Evolutionary conservation across 2,888 invertebrate species (phyloP).

Genomic region (Perithous albicinctus): DNA sequence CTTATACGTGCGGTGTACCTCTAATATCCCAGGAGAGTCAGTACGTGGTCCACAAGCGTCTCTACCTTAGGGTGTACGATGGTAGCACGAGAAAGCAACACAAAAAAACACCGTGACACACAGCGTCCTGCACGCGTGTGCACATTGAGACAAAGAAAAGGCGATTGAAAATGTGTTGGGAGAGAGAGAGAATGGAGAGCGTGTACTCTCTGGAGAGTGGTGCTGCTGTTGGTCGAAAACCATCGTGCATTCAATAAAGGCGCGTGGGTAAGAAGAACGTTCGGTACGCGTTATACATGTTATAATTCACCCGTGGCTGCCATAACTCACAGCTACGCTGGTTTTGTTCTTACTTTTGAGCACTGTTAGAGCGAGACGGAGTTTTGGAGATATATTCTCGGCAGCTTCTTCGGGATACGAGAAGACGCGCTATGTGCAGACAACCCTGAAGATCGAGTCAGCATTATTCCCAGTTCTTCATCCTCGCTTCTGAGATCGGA

Average conservation of each 20-base stretch:
- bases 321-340: constrained; percentile 77
- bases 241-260: constrained; percentile 64
- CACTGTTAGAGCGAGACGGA: constrained; percentile 19
- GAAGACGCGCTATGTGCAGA: constrained; percentile 75
- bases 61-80: not conserved
- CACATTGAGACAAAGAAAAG: constrained; percentile 10
- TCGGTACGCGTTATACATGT: constrained; percentile 81
- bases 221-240: constrained; percentile 36
- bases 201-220: constrained; percentile 29
- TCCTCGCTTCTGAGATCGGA: no score
- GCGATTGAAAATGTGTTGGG: constrained; percentile 13
- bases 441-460: constrained; percentile 72
- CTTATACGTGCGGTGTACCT: constrained; percentile 14
- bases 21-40: constrained; percentile 20
- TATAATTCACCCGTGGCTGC: constrained; percentile 81
- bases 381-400: constrained; percentile 19
- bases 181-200: constrained; percentile 5
- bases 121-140: constrained; percentile 4
- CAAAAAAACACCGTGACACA: constrained; percentile 13
- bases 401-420: constrained; percentile 81
- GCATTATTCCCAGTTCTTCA: constrained; percentile 66
- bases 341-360: constrained; percentile 30
- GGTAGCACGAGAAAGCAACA: not conserved
- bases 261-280: constrained; percentile 64
- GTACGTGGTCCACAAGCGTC: not conserved